Evolutionary conservation across 2,797 vertebrate species (phyloP), one percentile per base, ranked within the genome.

Genomic region (Anabacerthia variegaticeps): DNA sequence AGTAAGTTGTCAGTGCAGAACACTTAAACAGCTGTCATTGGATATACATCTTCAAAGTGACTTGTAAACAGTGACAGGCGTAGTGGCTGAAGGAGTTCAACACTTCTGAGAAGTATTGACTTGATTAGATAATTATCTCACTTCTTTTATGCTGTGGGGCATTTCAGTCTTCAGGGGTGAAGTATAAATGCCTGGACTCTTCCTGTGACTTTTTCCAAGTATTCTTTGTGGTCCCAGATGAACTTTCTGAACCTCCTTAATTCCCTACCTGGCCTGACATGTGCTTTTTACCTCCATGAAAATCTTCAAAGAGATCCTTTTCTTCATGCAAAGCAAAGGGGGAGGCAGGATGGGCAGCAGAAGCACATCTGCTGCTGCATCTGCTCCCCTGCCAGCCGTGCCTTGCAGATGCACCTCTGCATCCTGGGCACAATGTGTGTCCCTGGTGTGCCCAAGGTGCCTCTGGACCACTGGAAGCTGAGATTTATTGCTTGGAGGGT

Each of bases 211-310:
- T 79, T 58, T 37, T 20, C 14, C 24, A 61, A 22, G 12, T 49
- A 37, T 49, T 67, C 14, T 6, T n/a, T 8, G 7, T 46, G 14
- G 5, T 26, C 28, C 10, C 16, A 54, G 34, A n/a, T 6, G 81
- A 68, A 27, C 32, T 55, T 51, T 48, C 30, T 55, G 46, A 28
- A 28, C 3, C 3, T 5, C 9, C 11, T 85, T 46, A 7, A 27
- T 22, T 76, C 56, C 15, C 7, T 39, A 2, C 7, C 7, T 9
- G 2, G 6, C 30, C 12, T 1, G 0, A 37, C 10, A 9, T 59
- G 23, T 22, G 13, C 12, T 36, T 73, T 32, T 85, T 61, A 8
- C 9, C 20, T n/a, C 14, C 19, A 7, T 21, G 3, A 41, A 77
- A 67, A 46, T 56, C 2, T 59, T 49, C 10, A 13, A 17, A 74